Evolutionary conservation across 1,140 invertebrate genomes (phyloP).

Genomic region (Bilobella aurantiaca): DNA sequence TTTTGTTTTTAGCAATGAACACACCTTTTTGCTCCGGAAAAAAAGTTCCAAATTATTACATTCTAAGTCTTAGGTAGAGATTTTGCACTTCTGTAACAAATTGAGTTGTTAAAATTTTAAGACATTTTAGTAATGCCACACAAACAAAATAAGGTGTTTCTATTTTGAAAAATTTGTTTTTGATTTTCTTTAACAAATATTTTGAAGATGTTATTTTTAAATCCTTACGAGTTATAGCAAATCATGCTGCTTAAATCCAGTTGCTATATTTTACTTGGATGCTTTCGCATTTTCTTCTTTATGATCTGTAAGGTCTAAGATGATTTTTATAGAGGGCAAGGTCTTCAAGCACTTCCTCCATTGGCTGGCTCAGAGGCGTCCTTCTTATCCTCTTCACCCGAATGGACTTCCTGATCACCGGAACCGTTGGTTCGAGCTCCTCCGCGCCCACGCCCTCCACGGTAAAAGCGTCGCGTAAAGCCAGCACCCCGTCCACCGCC

Average conservation of each 20-base stretch:
- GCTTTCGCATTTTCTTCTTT: neutral
- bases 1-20: neutral
- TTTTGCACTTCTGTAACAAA: constrained; percentile 8
- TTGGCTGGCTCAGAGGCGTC: neutral
- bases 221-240: neutral
- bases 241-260: neutral
- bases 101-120: constrained; percentile 4
- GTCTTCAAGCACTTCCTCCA: no score
- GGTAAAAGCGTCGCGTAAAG: constrained; percentile 53
- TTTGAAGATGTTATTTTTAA: neutral
- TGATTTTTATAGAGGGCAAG: no score
- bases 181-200: neutral
- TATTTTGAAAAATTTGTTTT: neutral
- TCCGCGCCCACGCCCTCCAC: constrained; percentile 39
- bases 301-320: neutral
- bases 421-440: constrained; percentile 3
- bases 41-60: neutral
- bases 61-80: constrained; percentile 1
- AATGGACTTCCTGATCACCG: neutral
- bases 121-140: neutral
- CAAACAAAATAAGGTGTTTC: neutral
- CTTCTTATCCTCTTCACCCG: neutral
- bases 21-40: neutral
- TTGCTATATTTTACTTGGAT: neutral
- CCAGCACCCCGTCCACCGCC: constrained; percentile 39